Base-by-base conservation (phyloP, 2,113 vertebrate genomes). In the Emydocephalus ijimae region DNA sequence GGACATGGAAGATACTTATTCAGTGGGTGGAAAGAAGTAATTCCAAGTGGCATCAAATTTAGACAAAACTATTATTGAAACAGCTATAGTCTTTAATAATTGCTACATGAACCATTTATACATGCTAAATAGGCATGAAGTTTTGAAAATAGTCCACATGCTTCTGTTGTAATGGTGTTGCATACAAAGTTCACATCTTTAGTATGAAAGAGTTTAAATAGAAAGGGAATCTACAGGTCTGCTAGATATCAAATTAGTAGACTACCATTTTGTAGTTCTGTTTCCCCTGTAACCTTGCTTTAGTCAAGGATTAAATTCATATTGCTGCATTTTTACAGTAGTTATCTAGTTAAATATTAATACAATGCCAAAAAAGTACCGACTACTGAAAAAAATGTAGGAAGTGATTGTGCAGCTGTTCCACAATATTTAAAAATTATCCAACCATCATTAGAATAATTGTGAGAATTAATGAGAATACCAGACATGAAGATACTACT, bases 401-500 rank as follows among this genome's bases (percentile, higher is more conserved):
- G 26, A 59, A 50, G 26, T 56, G 26, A 54, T 20, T 88, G 29
- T 92, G 8, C 18, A 39, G 9, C 24, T 91, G 24, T 87, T 91
- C 34, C 10, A 15, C 24, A 26, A 56, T 39, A 34, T 48, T 85
- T 29, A 81, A 89, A 56, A 92, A 85, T 88, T 54, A 43, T 14
- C 48, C 34, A 15, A 81, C 61, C 87, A 92, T 89, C 69, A 90
- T 90, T 90, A 85, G 52, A 59, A 90, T 10, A 93, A 48, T 52
- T 87, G 56, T 61, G 43, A n/a, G n/a, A 61, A 54, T 85, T 56
- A 64, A 12, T 48, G 88, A 89, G 59, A 26, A 61, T 43, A 15
- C 24, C 29, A 85, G 34, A 24, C 26, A 81, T 85, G 88, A 90
- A 50, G 39, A 85, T 52, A 23, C 43, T 85, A 89, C 54, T 59